Evolutionary conservation across 2,113 vertebrate genomes (phyloP).

Genomic region (Australoheros scitulus): DNA sequence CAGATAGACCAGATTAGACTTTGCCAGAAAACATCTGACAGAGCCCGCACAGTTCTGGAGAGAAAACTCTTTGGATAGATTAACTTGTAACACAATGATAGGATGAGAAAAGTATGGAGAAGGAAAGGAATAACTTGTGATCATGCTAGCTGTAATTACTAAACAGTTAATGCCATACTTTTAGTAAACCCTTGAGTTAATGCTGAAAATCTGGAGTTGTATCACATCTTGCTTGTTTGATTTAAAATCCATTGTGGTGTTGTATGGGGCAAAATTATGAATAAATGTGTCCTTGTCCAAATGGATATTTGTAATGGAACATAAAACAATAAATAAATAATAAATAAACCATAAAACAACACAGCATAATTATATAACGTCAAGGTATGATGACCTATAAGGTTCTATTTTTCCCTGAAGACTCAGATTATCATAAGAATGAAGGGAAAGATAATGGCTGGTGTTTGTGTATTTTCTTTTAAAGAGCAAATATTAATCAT

Average conservation of each 20-base stretch:
- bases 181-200: too few species aligned
- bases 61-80: neutral
- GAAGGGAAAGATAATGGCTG: conserved; percentile 42
- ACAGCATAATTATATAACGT: neutral
- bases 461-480: conserved; percentile 27
- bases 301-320: neutral
- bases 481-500: conserved; percentile 52
- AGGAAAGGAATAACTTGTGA: neutral
- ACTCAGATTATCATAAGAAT: neutral
- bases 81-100: neutral
- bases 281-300: neutral
- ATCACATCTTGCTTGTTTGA: neutral
- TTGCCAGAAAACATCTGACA: neutral
- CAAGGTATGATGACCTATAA: neutral
- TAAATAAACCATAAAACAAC: neutral
- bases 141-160: too few species aligned
- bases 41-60: neutral
- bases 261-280: neutral
- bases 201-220: too few species aligned
- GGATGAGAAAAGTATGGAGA: neutral
- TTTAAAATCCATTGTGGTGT: neutral
- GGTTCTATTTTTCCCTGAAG: neutral
- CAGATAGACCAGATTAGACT: neutral
- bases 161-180: too few species aligned
- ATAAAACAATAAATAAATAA: too few species aligned